Percentiles rank a stretch among this genome's conserved stretches.
Conservation (phyloP, 2,113 vertebrate genomes). For the Cyanoderma ruficeps region DNA sequence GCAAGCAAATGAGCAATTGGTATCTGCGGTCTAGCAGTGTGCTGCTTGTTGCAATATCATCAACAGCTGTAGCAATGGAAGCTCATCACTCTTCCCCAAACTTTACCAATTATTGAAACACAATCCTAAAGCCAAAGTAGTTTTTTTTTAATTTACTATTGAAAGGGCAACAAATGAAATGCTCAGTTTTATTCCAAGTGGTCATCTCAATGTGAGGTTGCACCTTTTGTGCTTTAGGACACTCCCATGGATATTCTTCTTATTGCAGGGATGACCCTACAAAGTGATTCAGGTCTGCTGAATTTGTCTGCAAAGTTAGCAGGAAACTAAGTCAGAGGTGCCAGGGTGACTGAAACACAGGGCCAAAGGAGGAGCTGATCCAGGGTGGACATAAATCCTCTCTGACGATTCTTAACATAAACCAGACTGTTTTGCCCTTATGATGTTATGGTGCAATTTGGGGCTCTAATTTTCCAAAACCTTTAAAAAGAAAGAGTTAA, state of each 20-base stretch:
- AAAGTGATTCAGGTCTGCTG: neutral
- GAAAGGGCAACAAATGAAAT: neutral
- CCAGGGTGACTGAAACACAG: neutral
- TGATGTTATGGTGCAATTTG: neutral
- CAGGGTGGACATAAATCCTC: neutral
- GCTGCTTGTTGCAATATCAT: neutral
- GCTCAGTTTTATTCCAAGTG: neutral
- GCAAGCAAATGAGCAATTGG: neutral
- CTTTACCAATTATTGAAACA: neutral
- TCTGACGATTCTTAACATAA: accelerated
- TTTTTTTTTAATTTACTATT: neutral
- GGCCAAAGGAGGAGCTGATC: neutral
- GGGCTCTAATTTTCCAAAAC: neutral
- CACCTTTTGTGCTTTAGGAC: neutral
- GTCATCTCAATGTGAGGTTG: neutral
- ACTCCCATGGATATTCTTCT: neutral
- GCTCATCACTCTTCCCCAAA: neutral
- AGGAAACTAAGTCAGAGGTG: neutral
- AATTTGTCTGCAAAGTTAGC: neutral
- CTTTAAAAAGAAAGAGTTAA: neutral
- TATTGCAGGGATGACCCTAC: neutral
- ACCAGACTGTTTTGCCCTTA: neutral
- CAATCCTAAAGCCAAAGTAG: neutral
- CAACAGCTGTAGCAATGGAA: neutral
- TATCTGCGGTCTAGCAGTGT: neutral